Evolutionary conservation across 1,140 invertebrate genomes (phyloP).

Genomic region (Drosophila busckii): DNA sequence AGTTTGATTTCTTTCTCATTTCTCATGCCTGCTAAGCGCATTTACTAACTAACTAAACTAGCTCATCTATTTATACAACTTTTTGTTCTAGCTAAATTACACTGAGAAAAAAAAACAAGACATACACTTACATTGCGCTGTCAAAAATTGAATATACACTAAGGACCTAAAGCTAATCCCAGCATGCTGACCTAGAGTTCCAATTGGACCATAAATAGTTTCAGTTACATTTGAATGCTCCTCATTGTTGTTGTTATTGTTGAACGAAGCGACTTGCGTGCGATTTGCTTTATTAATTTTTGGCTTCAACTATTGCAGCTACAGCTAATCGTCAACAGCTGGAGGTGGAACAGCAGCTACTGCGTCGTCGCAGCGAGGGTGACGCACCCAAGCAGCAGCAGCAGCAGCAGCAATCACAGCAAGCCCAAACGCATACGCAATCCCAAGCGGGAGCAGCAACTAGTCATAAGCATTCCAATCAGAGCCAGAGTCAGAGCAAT

Average conservation of each 20-base stretch:
- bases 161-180: too few species aligned
- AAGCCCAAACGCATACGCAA: conserved; percentile 18
- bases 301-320: conserved; percentile 21
- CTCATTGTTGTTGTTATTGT: conserved; percentile 38
- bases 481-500: conserved; percentile 22
- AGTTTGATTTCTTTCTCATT: too few species aligned
- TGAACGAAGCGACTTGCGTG: conserved; percentile 20
- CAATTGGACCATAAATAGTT: not conserved
- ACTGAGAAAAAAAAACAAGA: conserved; percentile 44
- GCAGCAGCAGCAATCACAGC: conserved; percentile 35
- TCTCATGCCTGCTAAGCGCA: too few species aligned
- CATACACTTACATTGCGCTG: not conserved
- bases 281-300: conserved; percentile 21
- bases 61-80: conserved; percentile 1
- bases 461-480: conserved; percentile 14
- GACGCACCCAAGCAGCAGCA: conserved; percentile 61
- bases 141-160: not conserved
- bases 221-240: conserved; percentile 31
- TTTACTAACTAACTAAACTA: conserved; percentile 12
- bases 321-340: conserved; percentile 53
- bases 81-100: conserved; percentile 36
- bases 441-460: conserved; percentile 9
- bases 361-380: conserved; percentile 74
- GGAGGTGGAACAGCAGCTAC: conserved; percentile 58
- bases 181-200: conserved; percentile 5